Evolutionary conservation across 1,140 invertebrate genomes (phyloP).

Genomic region (Drosophila bifasciata): DNA sequence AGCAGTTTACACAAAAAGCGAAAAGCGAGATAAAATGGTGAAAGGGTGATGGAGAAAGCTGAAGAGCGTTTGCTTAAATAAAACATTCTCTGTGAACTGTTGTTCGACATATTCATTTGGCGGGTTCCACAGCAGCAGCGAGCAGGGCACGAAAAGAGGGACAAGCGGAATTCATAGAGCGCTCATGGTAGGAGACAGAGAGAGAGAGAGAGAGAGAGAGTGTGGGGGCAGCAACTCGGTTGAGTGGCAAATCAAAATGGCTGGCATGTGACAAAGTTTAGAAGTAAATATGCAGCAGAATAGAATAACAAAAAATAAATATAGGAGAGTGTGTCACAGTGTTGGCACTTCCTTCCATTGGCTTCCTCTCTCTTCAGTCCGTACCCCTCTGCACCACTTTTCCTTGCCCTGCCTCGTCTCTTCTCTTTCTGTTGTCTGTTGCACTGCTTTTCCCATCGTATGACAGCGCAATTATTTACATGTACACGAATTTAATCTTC

Average conservation of each 20-base stretch:
- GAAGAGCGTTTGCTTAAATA: conserved; percentile 59
- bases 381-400: background rate
- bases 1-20: conserved; percentile 10
- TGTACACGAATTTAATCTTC: conserved; percentile 5
- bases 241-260: conserved; percentile 41
- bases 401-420: background rate
- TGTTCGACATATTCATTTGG: conserved; percentile 68
- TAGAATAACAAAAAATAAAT: background rate
- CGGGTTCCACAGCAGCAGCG: background rate
- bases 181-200: no score
- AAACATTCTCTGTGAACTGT: conserved; percentile 68
- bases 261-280: conserved; percentile 61
- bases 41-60: conserved; percentile 25
- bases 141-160: background rate
- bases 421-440: conserved; percentile 29
- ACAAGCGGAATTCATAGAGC: no score
- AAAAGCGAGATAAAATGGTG: background rate
- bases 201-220: no score
- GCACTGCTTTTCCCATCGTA: conserved; percentile 41
- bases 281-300: conserved; percentile 51
- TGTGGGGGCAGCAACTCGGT: no score
- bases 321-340: background rate
- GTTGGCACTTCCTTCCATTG: no score
- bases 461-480: conserved; percentile 49
- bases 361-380: no score